Evolutionary conservation across 2,113 vertebrate species (phyloP).

Genomic region (Brachionichthys hirsutus): DNA sequence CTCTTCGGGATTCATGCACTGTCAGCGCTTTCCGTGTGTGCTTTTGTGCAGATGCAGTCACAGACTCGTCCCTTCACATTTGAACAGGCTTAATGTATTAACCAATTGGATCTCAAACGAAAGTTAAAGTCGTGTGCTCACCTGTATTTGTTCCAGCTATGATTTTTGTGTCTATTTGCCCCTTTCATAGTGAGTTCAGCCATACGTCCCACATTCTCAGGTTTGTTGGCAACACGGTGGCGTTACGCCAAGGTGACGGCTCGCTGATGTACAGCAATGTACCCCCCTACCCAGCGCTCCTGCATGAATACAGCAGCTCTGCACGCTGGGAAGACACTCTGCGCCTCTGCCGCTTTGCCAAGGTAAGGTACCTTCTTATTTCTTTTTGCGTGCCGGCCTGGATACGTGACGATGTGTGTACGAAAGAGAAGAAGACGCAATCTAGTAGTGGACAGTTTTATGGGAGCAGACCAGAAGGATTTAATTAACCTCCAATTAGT

Average conservation of each 20-base stretch:
- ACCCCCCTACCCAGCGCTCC: conserved; percentile 85
- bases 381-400: not conserved
- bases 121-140: not conserved
- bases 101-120: too few species aligned
- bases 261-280: conserved; percentile 85
- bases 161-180: conserved; percentile 13
- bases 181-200: conserved; percentile 84
- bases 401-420: too few species aligned
- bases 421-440: too few species aligned
- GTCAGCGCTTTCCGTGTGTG: too few species aligned
- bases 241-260: conserved; percentile 87
- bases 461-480: conserved; percentile 65
- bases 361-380: conserved; percentile 75
- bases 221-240: conserved; percentile 86
- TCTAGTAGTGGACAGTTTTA: conserved; percentile 61
- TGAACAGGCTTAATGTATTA: too few species aligned
- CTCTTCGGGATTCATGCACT: too few species aligned
- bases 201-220: conserved; percentile 84
- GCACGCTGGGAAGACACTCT: conserved; percentile 89
- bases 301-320: conserved; percentile 81
- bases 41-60: too few species aligned
- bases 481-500: conserved; percentile 77
- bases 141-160: not conserved
- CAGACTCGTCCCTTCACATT: too few species aligned
- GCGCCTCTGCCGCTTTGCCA: conserved; percentile 92